These are phyloP conservation scores for Eublepharis macularius DNA, from an alignment of 2,113 vertebrate species.

Conservation along the genomic window DNA sequence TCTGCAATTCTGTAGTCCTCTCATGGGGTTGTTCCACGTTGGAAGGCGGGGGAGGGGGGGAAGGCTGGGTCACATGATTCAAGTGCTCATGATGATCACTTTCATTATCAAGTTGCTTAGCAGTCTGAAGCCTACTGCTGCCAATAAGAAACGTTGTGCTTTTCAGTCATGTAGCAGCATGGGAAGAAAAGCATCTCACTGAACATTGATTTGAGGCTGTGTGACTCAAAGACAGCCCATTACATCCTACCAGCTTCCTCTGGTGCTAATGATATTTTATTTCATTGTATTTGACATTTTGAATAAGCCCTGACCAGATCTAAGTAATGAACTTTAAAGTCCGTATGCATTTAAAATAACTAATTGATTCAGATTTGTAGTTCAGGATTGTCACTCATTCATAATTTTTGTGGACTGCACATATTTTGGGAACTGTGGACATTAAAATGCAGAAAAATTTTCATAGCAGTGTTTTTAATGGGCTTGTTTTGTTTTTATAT, in stretches of 20 bases:
- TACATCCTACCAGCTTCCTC: not conserved
- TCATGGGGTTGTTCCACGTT: not conserved
- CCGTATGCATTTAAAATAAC: not conserved
- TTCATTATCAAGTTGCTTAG: not conserved
- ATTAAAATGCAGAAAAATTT: not conserved
- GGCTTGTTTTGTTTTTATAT: too few species aligned
- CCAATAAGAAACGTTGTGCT: not conserved
- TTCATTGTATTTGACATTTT: not conserved
- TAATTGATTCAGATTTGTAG: not conserved
- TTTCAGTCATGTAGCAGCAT: not conserved
- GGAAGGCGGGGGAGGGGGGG: not conserved
- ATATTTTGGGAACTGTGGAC: not conserved
- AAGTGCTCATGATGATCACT: not conserved
- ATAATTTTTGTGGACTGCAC: not conserved
- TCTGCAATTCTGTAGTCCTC: not conserved
- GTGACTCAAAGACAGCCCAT: not conserved
- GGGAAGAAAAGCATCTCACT: not conserved
- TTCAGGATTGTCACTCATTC: not conserved
- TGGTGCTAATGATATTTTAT: not conserved
- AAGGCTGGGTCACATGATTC: not conserved
- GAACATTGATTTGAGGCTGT: not conserved
- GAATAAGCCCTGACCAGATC: not conserved
- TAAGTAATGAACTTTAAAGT: not conserved
- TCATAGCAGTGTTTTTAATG: too few species aligned
- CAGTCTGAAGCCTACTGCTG: not conserved